These are phyloP conservation scores for Euura saliciscinereae DNA, from an alignment of 1,140 invertebrate genomes.

Conservation along the genomic window DNA sequence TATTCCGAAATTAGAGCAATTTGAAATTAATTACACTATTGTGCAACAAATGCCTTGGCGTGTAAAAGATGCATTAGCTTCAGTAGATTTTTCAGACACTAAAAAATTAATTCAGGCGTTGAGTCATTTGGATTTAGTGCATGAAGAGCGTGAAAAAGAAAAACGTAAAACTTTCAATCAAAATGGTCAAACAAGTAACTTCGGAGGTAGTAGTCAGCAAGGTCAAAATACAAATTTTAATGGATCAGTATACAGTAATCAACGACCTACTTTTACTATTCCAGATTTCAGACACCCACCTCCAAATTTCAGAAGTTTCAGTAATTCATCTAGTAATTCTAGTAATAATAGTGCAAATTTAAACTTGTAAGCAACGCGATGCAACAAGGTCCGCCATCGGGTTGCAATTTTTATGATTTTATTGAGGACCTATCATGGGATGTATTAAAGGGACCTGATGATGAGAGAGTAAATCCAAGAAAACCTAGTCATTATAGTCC, in stretches of 20 bases:
- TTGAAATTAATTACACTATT: conserved; percentile 18
- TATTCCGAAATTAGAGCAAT: background rate
- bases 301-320: background rate
- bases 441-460: background rate
- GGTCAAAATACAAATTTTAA: background rate
- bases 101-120: conserved; percentile 17
- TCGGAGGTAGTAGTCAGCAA: background rate
- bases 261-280: background rate
- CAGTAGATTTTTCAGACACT: conserved; percentile 16
- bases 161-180: background rate
- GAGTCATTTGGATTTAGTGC: conserved; percentile 14
- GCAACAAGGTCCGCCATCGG: background rate
- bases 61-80: conserved; percentile 17
- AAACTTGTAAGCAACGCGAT: background rate
- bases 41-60: conserved; percentile 23
- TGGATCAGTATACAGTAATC: background rate
- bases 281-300: background rate
- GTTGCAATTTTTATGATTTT: background rate
- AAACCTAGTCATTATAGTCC: background rate
- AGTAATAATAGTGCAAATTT: background rate
- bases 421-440: background rate
- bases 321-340: background rate
- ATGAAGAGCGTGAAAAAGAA: background rate
- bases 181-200: background rate
- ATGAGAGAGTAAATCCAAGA: background rate